Evolutionary conservation across 2,797 vertebrate genomes (phyloP).

Genomic region (Tadarida brasiliensis): DNA sequence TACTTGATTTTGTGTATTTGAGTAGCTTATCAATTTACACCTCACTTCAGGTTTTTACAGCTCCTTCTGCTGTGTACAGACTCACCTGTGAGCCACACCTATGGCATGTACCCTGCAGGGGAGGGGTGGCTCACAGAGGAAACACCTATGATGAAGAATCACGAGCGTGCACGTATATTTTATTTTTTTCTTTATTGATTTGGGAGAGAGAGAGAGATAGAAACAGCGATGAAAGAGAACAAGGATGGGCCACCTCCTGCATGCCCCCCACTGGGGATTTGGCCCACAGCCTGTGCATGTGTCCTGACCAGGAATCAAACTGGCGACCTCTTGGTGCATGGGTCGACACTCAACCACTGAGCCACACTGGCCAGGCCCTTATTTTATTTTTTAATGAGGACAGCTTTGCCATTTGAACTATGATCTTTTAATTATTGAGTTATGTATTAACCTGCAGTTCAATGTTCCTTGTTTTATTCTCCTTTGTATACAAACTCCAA

Average conservation of each 20-base stretch:
- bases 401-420: background rate
- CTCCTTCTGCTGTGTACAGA: background rate
- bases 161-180: no score
- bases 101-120: accelerated
- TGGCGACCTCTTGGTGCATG: no score
- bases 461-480: background rate
- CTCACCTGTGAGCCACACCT: background rate
- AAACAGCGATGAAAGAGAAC: no score
- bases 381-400: background rate
- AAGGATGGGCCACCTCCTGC: no score
- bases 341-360: no score
- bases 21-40: accelerated
- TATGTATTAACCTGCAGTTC: background rate
- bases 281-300: no score
- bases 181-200: no score
- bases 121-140: background rate
- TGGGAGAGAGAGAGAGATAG: no score
- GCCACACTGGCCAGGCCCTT: background rate
- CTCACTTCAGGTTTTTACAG: background rate
- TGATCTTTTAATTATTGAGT: background rate
- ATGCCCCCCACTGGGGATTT: no score
- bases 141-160: background rate
- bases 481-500: background rate
- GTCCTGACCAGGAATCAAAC: no score
- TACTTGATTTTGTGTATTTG: background rate